Base-by-base conservation (phyloP, 2,888 invertebrate genomes). In the Branchellion lobata region DNA sequence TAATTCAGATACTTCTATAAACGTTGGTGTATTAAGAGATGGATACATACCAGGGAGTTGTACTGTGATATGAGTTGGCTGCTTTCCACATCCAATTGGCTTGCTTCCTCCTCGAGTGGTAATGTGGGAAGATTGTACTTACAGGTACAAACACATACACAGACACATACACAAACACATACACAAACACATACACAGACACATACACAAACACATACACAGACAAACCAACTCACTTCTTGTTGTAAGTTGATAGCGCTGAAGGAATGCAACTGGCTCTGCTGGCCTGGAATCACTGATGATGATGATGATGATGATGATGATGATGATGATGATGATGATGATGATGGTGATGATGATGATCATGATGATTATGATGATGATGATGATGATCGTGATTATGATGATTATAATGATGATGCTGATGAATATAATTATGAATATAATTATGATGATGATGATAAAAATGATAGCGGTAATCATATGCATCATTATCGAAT, bases 161-260 rank as follows among this genome's bases (percentile, higher is more conserved):
- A n/a, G n/a, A n/a, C n/a, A n/a, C n/a, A n/a, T n/a, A n/a, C n/a
- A n/a, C n/a, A n/a, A n/a, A n/a, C n/a, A n/a, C n/a, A n/a, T n/a
- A n/a, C n/a, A n/a, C n/a, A n/a, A n/a, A n/a, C n/a, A n/a, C n/a
- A n/a, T n/a, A n/a, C n/a, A n/a, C n/a, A n/a, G n/a, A n/a, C n/a
- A n/a, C n/a, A n/a, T n/a, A n/a, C n/a, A n/a, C n/a, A n/a, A n/a
- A n/a, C n/a, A n/a, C n/a, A n/a, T n/a, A n/a, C n/a, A n/a, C n/a
- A n/a, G n/a, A 40, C 40, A 14, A 5, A 40, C 40, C 5, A 21
- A 51, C 78, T 77, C 51, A 85, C 85, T 83, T 85, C 84, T 79
- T 85, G 85, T 65, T 84, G 83, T 29, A 86, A 81, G 79, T 85
- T 85, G 27, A 85, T 74, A 72, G 84, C 82, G 81, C 84, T 84